Evolutionary conservation across 2,797 vertebrate genomes (phyloP).

Genomic region (Denticeps clupeoides): DNA sequence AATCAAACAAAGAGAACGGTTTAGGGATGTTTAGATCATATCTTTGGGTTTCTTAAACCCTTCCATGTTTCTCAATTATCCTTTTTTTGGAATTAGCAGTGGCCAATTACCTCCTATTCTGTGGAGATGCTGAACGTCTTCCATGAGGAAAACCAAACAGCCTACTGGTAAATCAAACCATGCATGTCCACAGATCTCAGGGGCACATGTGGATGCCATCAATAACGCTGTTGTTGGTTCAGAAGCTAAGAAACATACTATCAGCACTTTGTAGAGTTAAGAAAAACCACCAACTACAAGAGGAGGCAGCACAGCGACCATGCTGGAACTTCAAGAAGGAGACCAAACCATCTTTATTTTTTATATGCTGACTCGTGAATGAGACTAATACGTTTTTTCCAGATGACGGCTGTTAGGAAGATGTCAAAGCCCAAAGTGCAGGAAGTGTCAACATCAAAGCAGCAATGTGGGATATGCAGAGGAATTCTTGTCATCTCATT

Average conservation of each 20-base stretch:
- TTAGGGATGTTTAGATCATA: conserved; percentile 23
- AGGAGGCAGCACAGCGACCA: no score
- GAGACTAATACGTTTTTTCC: neutral
- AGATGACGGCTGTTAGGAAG: neutral
- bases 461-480: conserved; percentile 11
- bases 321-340: neutral
- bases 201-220: conserved; percentile 42
- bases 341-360: neutral
- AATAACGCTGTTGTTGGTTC: conserved; percentile 36
- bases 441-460: conserved; percentile 37
- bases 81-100: conserved; percentile 34
- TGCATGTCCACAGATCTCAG: conserved; percentile 30
- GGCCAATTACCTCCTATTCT: conserved; percentile 31
- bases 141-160: conserved; percentile 26
- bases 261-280: neutral
- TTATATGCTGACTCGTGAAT: conserved; percentile 10
- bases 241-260: conserved; percentile 22
- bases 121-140: conserved; percentile 29
- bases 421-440: conserved; percentile 22
- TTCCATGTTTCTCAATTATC: conserved; percentile 33
- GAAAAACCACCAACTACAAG: neutral
- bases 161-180: conserved; percentile 39
- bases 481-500: conserved; percentile 38
- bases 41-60: conserved; percentile 20
- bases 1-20: conserved; percentile 4